Conservation (phyloP, 2,888 invertebrate species). For the Ormyrus rosae region DNA sequence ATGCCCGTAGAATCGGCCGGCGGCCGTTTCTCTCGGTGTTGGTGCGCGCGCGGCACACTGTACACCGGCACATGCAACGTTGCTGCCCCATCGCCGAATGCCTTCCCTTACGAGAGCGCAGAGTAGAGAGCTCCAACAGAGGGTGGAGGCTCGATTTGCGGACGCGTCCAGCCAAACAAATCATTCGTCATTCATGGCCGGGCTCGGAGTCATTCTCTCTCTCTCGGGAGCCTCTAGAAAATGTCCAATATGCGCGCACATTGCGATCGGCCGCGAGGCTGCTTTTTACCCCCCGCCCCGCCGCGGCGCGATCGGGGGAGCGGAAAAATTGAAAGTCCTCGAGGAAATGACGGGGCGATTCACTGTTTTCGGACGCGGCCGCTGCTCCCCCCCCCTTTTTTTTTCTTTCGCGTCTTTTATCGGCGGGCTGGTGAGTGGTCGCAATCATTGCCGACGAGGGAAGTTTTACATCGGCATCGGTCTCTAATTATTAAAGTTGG, state of each 20-base stretch:
- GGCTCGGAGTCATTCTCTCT: constrained; percentile 23
- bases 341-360: not conserved
- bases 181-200: constrained; percentile 46
- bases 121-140: not conserved
- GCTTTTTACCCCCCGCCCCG: not conserved
- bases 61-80: not conserved
- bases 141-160: constrained; percentile 24
- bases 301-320: not conserved
- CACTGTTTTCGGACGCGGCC: too few relatives aligned
- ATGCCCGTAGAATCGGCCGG: constrained; percentile 50
- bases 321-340: constrained; percentile 1
- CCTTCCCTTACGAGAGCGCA: not conserved
- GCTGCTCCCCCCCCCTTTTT: too few relatives aligned
- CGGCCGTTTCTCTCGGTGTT: not conserved
- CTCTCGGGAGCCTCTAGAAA: constrained; percentile 32
- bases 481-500: too few relatives aligned
- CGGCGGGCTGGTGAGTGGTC: too few relatives aligned
- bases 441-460: too few relatives aligned
- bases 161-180: constrained; percentile 41
- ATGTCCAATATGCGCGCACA: constrained; percentile 36
- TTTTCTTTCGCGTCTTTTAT: too few relatives aligned
- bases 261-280: not conserved
- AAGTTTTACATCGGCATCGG: too few relatives aligned
- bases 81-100: constrained; percentile 20
- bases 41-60: not conserved